Conservation (phyloP, 2,888 invertebrate genomes). For the Luffia ferchaultella region DNA sequence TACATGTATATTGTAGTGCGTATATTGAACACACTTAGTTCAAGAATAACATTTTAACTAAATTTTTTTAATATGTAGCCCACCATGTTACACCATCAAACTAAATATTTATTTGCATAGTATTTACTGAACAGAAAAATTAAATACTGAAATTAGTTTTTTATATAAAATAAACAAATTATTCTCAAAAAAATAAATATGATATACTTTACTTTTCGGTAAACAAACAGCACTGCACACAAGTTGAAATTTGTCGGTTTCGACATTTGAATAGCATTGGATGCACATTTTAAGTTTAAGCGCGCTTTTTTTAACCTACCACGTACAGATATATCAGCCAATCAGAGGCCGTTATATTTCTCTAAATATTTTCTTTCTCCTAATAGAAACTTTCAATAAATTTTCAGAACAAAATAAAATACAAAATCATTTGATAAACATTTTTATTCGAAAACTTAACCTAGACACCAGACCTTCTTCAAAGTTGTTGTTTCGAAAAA, state of each 20-base stretch:
- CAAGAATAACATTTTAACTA: background rate
- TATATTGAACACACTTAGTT: too few relatives aligned
- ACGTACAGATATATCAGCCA: too few relatives aligned
- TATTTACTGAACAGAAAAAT: background rate
- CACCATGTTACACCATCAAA: background rate
- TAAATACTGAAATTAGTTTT: background rate
- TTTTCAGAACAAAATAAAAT: conserved; percentile 16
- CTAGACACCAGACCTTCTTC: conserved; percentile 39
- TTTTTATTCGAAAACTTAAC: conserved; percentile 57
- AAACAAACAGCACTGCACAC: background rate
- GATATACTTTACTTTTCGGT: background rate
- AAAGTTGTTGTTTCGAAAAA: conserved; percentile 31
- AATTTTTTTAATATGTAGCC: too few relatives aligned
- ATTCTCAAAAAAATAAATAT: background rate
- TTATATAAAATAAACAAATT: too few relatives aligned
- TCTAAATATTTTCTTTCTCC: too few relatives aligned
- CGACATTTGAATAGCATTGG: too few relatives aligned
- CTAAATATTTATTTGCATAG: background rate
- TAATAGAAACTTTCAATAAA: background rate
- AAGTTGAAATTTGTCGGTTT: background rate
- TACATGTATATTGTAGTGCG: too few relatives aligned
- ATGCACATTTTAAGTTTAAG: too few relatives aligned
- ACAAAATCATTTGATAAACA: conserved; percentile 33
- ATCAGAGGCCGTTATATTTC: too few relatives aligned
- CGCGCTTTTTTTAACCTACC: too few relatives aligned